These are phyloP conservation scores for Drosophila kanekoi DNA, from an alignment of 2,888 invertebrate species.

Conservation along the genomic window DNA sequence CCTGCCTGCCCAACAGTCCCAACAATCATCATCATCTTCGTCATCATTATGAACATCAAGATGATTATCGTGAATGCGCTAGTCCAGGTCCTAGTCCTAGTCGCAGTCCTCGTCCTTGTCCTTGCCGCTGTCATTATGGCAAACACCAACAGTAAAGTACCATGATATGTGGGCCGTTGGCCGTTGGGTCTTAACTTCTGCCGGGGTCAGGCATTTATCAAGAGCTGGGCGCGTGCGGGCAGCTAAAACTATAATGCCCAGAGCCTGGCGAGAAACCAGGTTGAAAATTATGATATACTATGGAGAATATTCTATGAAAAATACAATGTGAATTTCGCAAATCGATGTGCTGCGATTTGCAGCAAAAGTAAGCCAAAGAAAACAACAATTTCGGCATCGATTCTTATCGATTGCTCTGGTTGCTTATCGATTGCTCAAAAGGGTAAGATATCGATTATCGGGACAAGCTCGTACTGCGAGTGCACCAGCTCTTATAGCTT, in stretches of 20 bases:
- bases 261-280: neutral
- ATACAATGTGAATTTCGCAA: no score
- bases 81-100: slow-evolving; percentile 2
- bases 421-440: no score
- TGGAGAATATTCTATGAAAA: slow-evolving; percentile 3
- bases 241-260: slow-evolving; percentile 24
- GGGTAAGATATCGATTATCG: no score
- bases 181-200: slow-evolving; percentile 45
- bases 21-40: slow-evolving; percentile 17
- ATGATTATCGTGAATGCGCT: slow-evolving; percentile 16
- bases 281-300: neutral
- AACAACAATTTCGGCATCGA: no score
- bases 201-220: slow-evolving; percentile 53
- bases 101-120: slow-evolving; percentile 20
- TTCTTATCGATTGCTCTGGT: no score
- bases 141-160: slow-evolving; percentile 64
- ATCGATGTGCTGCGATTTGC: no score
- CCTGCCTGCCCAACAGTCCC: no score
- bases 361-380: no score
- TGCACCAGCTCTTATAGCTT: no score
- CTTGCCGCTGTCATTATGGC: slow-evolving; percentile 60
- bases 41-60: slow-evolving; percentile 9
- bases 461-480: no score
- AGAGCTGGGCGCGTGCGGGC: slow-evolving; percentile 18
- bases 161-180: slow-evolving; percentile 72